A percentile compares a stretch with the other conserved stretches of the same genome.
Conservation (phyloP, 2,888 invertebrate species). For the Cyaniris semiargus region DNA sequence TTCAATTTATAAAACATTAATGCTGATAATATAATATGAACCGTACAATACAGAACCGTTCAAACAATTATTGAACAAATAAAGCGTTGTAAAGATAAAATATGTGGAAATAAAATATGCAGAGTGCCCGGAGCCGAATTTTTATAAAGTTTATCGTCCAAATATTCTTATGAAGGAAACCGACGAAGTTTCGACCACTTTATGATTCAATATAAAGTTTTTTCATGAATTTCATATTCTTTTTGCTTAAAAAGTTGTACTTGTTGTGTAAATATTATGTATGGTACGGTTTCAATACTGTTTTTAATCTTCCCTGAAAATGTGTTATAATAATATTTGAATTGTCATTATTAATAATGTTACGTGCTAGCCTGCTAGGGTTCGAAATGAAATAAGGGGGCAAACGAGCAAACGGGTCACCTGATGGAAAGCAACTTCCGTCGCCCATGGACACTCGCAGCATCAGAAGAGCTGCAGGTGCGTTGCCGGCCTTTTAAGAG, state of each 20-base stretch:
- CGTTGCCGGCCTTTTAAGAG: too few species aligned
- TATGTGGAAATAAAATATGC: constrained; percentile 21
- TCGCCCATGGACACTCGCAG: too few species aligned
- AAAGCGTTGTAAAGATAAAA: constrained; percentile 1
- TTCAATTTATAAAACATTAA: too few species aligned
- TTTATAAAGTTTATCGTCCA: constrained; percentile 6
- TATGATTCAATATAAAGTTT: constrained; percentile 16
- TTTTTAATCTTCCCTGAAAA: background rate
- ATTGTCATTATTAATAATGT: too few species aligned
- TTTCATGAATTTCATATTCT: constrained; percentile 26
- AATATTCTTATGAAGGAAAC: constrained; percentile 1
- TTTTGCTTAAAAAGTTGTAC: background rate
- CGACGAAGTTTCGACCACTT: constrained; percentile 15
- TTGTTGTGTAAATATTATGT: constrained; percentile 9
- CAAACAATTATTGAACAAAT: constrained; percentile 5
- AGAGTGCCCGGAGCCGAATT: constrained; percentile 13
- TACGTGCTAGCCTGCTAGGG: too few species aligned
- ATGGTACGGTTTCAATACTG: background rate
- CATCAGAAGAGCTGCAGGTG: too few species aligned
- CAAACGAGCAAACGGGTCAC: too few species aligned
- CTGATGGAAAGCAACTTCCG: too few species aligned
- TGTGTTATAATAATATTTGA: background rate
- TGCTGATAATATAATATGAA: background rate
- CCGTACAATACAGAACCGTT: background rate
- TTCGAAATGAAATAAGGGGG: too few species aligned